A percentile compares a stretch with the other conserved stretches of the same genome.
phyloP scores from a whole-genome alignment of 2,113 vertebrate genomes.

The Sinocyclocheilus anophthalmus region DNA sequence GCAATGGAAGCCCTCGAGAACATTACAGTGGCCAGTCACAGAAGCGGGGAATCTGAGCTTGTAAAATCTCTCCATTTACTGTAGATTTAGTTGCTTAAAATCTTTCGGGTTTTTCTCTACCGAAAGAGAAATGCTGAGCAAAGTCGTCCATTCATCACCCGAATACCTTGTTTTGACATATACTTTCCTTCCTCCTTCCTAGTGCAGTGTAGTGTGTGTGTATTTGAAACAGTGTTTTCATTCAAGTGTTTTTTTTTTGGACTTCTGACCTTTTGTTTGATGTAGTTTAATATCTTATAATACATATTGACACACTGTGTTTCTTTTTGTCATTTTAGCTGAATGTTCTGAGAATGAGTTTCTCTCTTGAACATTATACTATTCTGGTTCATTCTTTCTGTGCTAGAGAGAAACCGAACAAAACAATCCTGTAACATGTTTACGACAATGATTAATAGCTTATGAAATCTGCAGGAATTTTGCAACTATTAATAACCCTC shows the following conservation, averaged over 20 bases:
- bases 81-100: background rate
- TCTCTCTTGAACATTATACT: background rate
- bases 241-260: background rate
- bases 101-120: background rate
- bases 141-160: background rate
- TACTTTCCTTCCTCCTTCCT: slow-evolving; percentile 25
- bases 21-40: slow-evolving; percentile 31
- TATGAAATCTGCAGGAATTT: background rate
- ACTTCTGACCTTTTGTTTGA: background rate
- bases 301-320: background rate
- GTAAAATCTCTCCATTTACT: background rate
- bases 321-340: background rate
- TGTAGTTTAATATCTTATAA: background rate
- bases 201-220: background rate
- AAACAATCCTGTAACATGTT: background rate
- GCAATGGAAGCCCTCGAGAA: background rate
- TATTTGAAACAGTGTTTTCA: background rate
- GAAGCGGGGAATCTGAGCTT: slow-evolving; percentile 27
- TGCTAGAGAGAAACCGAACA: background rate
- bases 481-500: too few relatives aligned
- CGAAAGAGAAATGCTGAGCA: slow-evolving; percentile 2
- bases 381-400: slow-evolving; percentile 5
- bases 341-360: background rate
- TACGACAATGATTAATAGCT: background rate
- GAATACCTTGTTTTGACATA: slow-evolving; percentile 25